Evolutionary conservation across 2,888 invertebrate genomes (phyloP), one percentile per base, ranked within the genome.

Genomic region (Apamea sordens): DNA sequence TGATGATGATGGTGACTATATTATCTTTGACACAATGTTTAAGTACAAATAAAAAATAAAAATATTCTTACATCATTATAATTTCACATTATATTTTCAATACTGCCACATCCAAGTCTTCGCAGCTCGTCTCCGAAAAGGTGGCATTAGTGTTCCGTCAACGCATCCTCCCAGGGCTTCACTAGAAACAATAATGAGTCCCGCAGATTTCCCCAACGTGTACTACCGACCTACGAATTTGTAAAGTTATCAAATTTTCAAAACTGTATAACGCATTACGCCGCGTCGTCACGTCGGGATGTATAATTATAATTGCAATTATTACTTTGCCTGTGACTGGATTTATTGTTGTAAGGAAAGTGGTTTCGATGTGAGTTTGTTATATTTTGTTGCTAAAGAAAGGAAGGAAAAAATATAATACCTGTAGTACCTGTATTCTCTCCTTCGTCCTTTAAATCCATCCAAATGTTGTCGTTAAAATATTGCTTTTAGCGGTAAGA

Each of bases 231-330:
- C 95, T 95, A 95, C 94, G 94, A 95, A 96, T 96, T 96, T 94
- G 95, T 95, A 96, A 97, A 97, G 94, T 97, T 97, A 96, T 96
- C 95, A 97, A 97, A 97, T 95, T 97, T 96, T 96, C 96, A 96
- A 95, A 96, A 96, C 96, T 95, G 95, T 92, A 90, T 94, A 94
- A 95, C 96, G 95, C 96, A 95, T 96, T 95, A 95, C 80, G 87
- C 77, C 83, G 85, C 83, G 82, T 86, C 89, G 90, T 92, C 92
- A 91, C 91, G 82, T 82, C 70, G 84, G 80, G 89, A 84, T 88
- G 90, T 90, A 92, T 96, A 96, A 96, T 96, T 96, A 96, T 95
- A 94, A 95, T 95, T 95, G 94, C 94, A 95, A 95, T 95, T 93
- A 94, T 91, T 89, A 91, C 87, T 84, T 88, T 83, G 77, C 63